Conservation (phyloP, 1,140 invertebrate genomes). For the Vanessa atalanta region DNA sequence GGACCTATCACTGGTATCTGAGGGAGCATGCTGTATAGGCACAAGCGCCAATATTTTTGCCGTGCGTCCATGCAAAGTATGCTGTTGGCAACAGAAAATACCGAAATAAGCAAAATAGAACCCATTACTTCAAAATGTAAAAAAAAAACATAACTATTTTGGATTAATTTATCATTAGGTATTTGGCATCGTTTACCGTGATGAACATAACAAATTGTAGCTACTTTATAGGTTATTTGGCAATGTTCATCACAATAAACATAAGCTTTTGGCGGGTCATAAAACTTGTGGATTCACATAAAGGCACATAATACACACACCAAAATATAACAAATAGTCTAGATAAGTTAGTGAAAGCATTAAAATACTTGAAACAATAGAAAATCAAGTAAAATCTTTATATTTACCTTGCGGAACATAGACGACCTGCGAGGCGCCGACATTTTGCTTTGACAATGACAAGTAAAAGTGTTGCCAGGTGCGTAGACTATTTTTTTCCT, state of each 20-base stretch:
- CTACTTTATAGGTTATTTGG: slow-evolving; percentile 7
- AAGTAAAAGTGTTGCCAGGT: slow-evolving; percentile 34
- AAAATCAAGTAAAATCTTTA: slow-evolving; percentile 36
- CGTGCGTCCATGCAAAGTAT: slow-evolving; percentile 32
- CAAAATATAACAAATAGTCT: slow-evolving; percentile 36
- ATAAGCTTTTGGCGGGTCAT: slow-evolving; percentile 5
- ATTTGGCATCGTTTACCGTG: slow-evolving; percentile 31
- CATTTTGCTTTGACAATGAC: slow-evolving; percentile 37
- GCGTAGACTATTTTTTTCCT: slow-evolving; percentile 38
- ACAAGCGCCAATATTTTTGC: slow-evolving; percentile 38
- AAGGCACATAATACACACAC: slow-evolving; percentile 35
- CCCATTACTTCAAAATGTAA: slow-evolving; percentile 30
- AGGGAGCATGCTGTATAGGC: slow-evolving; percentile 40
- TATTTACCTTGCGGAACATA: slow-evolving; percentile 37
- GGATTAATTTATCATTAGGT: slow-evolving; percentile 31
- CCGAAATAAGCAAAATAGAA: slow-evolving; percentile 30
- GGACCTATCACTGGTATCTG: slow-evolving; percentile 37
- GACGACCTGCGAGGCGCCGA: slow-evolving; percentile 35
- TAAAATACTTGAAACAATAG: slow-evolving; percentile 35
- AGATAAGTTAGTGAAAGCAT: slow-evolving; percentile 35
- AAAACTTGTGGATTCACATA: slow-evolving; percentile 31
- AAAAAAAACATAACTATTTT: slow-evolving; percentile 29
- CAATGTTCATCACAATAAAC: slow-evolving; percentile 24
- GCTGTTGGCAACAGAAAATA: slow-evolving; percentile 31
- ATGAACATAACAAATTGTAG: slow-evolving; percentile 36